Evolutionary conservation across 2,888 invertebrate species (phyloP).

Genomic region (Pristionchus entomophagus): DNA sequence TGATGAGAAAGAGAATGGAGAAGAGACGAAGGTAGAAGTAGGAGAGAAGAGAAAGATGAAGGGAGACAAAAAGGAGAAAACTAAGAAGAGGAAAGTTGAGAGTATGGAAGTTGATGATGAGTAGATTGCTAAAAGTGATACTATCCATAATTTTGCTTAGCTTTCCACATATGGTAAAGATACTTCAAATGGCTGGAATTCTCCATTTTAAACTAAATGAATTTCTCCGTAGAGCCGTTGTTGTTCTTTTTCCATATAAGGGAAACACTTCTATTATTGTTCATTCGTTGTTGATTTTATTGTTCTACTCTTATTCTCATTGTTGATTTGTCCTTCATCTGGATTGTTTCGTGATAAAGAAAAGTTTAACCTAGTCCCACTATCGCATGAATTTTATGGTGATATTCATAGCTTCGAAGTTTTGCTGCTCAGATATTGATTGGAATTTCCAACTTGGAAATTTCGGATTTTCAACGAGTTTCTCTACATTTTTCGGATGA

Average conservation of each 20-base stretch:
- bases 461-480: no score
- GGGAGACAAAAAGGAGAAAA: slow-evolving; percentile 49
- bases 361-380: no score
- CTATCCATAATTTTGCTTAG: not conserved
- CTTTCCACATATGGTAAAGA: not conserved
- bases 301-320: not conserved
- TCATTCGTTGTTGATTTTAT: slow-evolving; percentile 34
- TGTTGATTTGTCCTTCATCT: not conserved
- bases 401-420: no score
- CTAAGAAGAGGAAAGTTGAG: slow-evolving; percentile 47
- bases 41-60: slow-evolving; percentile 47
- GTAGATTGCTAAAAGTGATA: slow-evolving; percentile 43
- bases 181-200: not conserved
- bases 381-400: no score
- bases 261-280: not conserved
- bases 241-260: not conserved
- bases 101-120: slow-evolving; percentile 52
- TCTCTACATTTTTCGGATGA: no score
- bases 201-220: not conserved
- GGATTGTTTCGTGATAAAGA: no score
- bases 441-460: no score
- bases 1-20: slow-evolving; percentile 47
- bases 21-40: not conserved
- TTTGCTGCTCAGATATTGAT: no score
- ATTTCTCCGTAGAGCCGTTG: not conserved